Conservation (phyloP, 2,797 vertebrate genomes). For the Luscinia megarhynchos region DNA sequence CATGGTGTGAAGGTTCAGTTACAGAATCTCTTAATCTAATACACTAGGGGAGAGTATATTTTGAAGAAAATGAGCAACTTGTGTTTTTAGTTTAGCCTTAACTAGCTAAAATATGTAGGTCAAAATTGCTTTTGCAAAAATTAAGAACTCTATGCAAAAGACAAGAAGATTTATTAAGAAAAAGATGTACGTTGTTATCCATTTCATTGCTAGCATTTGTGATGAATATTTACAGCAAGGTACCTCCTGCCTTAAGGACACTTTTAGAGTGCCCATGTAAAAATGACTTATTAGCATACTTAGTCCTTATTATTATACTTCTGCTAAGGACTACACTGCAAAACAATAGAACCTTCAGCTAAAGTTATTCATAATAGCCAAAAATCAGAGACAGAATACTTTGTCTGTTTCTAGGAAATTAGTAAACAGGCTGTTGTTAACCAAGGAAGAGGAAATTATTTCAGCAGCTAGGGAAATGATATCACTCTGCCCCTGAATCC, state of each 20-base stretch:
- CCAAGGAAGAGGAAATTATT: conserved; percentile 17
- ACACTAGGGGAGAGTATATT: neutral
- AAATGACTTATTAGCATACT: neutral
- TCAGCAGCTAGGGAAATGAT: neutral
- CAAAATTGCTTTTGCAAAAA: neutral
- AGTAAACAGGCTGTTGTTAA: conserved; percentile 1
- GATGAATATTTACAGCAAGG: neutral
- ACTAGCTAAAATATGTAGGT: neutral
- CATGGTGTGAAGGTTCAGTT: neutral
- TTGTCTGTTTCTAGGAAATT: neutral
- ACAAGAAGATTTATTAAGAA: neutral
- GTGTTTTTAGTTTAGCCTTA: neutral
- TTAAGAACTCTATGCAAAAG: neutral
- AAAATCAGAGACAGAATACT: neutral
- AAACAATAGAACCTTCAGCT: neutral
- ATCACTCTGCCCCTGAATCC: neutral
- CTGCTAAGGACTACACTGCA: neutral
- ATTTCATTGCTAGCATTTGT: neutral
- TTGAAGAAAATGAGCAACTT: neutral
- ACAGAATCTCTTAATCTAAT: neutral
- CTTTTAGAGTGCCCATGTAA: neutral
- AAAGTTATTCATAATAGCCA: neutral
- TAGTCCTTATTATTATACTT: neutral
- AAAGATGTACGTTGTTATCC: neutral
- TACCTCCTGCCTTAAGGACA: neutral